Evolutionary conservation across 2,888 invertebrate genomes (phyloP), one percentile per base, ranked within the genome.

Genomic region (Epistrophe eligans): DNA sequence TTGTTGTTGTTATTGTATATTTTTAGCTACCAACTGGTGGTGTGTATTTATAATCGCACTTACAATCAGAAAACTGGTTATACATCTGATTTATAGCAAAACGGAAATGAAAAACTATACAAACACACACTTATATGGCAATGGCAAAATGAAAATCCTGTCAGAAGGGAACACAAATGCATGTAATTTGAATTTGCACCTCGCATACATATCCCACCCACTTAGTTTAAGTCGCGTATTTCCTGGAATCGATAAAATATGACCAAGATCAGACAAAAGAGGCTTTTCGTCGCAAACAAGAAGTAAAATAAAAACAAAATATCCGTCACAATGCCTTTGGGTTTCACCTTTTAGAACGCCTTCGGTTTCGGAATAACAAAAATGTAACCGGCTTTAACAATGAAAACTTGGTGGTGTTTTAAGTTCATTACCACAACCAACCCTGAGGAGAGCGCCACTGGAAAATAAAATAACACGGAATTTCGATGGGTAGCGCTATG

Each of bases 191-290:
- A 66, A 71, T 76, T 77, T 72, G 72, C 66, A 77, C 84, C 76
- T 80, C 72, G 43, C 55, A 67, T 60, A 48, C 24, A 24, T n/a
- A n/a, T n/a, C 84, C 84, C 84, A 84, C 84, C 84, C 84, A 84
- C 84, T 84, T 55, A 40, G 8, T 35, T 55, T 45, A n/a, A 72
- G 38, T 70, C 38, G 74, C 74, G 62, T 62, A 85, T 79, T 85
- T 85, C 82, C 85, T 77, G 85, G 82, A 85, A 85, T 77, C 82
- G 85, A 81, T 82, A 67, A 70, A 70, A 71, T 73, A 79, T 77
- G 66, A 43, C 57, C 85, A 77, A 74, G 64, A 79, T 35, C 82
- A 81, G 77, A 81, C 82, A 74, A 85, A 85, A 74, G 74, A 85
- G 73, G 81, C 77, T 77, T 85, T 85, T 77, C 50, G 43, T 77